Base-by-base conservation (phyloP, 2,888 invertebrate genomes). In the Cephalotes varians region DNA sequence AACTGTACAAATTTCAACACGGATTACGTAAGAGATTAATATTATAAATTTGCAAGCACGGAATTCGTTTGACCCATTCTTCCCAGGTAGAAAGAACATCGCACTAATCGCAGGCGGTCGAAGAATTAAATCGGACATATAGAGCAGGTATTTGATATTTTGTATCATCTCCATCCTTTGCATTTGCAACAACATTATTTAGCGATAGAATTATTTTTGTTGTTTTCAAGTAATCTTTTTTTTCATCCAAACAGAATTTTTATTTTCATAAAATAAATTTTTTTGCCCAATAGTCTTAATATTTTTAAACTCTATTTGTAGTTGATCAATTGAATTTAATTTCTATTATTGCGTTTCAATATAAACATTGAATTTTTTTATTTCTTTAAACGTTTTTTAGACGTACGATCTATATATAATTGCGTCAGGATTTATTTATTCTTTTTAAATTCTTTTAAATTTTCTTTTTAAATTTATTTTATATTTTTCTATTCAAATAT, bases 1-100 rank as follows among this genome's bases (percentile, higher is more conserved):
- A n/a, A n/a, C n/a, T 67, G 80, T 84, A 90, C 85, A 85, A 86
- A 85, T 90, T 87, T 67, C 85, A 76, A 85, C 54, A 85, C 90
- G 77, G 88, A 80, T n/a, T n/a, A n/a, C n/a, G n/a, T n/a, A 76
- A 76, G 88, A 90, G 91, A 92, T 91, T 91, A 91, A n/a, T n/a
- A n/a, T n/a, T n/a, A 92, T 92, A 88, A 90, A 86, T 91, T 90
- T 79, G 82, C 82, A 89, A 86, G 79, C 71, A 87, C 85, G 86
- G 87, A 37, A n/a, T 49, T 25, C 89, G 89, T 87, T 64, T 81
- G 82, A 90, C 80, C 86, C 79, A 88, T 73, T 76, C 71, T 56
- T 47, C 6, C 74, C 60, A 40, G n/a, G 10, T 40, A 44, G n/a
- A 37, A 65, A 10, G n/a, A 56, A 49, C 12, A 44, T 7, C 2